Evolutionary conservation across 1,140 invertebrate genomes (phyloP).

Genomic region (Scaptomyza montana): DNA sequence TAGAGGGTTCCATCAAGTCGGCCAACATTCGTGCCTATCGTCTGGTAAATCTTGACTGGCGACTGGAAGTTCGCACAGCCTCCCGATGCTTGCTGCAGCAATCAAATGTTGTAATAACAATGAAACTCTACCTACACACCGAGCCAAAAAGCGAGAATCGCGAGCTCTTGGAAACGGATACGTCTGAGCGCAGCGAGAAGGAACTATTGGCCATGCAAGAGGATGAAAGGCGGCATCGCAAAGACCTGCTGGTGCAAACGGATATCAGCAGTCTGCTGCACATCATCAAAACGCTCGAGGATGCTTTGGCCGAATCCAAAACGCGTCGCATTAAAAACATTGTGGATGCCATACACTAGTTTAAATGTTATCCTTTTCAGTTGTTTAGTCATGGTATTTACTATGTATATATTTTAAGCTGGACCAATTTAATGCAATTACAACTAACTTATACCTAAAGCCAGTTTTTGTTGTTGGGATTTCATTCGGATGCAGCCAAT

Average conservation of each 20-base stretch:
- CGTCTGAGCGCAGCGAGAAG: conserved; percentile 45
- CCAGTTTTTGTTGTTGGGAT: conserved; percentile 5
- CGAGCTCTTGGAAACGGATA: conserved; percentile 59
- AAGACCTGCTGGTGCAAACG: conserved; percentile 76
- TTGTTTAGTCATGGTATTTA: conserved; percentile 50
- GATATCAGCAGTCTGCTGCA: conserved; percentile 69
- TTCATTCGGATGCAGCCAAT: conserved; percentile 42
- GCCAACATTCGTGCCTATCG: conserved; percentile 77
- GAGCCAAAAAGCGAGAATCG: conserved; percentile 79
- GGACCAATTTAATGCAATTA: conserved; percentile 79
- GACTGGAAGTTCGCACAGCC: conserved; percentile 72
- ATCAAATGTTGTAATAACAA: conserved; percentile 62
- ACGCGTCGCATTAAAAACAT: conserved; percentile 75
- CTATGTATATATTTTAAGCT: conserved; percentile 52
- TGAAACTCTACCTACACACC: conserved; percentile 75
- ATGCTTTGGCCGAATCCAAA: conserved; percentile 74
- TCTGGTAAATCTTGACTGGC: conserved; percentile 75
- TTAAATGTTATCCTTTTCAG: conserved; percentile 11
- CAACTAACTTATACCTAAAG: conserved; percentile 50
- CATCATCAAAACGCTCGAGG: conserved; percentile 76
- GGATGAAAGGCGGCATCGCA: conserved; percentile 72
- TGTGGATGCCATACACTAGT: conserved; percentile 71
- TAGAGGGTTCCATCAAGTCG: conserved; percentile 79
- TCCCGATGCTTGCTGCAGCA: conserved; percentile 67
- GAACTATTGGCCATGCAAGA: conserved; percentile 61